A percentile compares a stretch with the other conserved stretches of the same genome.
Evolutionary conservation across 2,797 vertebrate genomes (phyloP).

Genomic region (Myotis findleyi): DNA sequence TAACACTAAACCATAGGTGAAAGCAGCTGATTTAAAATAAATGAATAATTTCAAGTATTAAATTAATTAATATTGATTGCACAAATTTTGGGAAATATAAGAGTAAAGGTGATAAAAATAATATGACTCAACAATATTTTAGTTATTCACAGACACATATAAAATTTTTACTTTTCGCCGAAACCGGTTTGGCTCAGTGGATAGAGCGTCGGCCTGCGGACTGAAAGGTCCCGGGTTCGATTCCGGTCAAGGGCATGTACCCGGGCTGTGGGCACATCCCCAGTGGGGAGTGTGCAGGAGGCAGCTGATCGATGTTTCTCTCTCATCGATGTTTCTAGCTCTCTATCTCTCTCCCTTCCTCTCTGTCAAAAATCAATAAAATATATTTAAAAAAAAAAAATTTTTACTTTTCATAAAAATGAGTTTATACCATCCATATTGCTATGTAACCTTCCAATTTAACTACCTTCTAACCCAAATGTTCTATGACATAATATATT

Average conservation of each 20-base stretch:
- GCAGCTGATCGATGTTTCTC: no score
- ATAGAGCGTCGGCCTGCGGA: no score
- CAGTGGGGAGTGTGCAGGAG: no score
- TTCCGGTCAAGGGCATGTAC: no score
- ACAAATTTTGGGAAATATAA: background rate
- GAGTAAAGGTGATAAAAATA: background rate
- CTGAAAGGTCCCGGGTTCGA: no score
- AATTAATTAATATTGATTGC: background rate
- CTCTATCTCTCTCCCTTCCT: no score
- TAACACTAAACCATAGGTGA: background rate
- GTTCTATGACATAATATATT: background rate
- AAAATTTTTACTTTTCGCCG: background rate
- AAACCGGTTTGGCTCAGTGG: no score
- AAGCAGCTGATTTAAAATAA: background rate
- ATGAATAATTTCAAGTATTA: background rate
- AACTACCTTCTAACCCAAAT: background rate
- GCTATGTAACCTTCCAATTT: background rate
- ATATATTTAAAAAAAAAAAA: no score
- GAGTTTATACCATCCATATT: background rate
- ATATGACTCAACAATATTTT: background rate
- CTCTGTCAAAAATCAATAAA: no score
- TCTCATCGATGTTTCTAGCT: no score
- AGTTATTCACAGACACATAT: background rate
- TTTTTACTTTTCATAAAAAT: slow-evolving; percentile 40
- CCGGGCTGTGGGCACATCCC: no score